phyloP scores from a whole-genome alignment of 35 echinoderm and acorn worm species.

The Patiria miniata region DNA sequence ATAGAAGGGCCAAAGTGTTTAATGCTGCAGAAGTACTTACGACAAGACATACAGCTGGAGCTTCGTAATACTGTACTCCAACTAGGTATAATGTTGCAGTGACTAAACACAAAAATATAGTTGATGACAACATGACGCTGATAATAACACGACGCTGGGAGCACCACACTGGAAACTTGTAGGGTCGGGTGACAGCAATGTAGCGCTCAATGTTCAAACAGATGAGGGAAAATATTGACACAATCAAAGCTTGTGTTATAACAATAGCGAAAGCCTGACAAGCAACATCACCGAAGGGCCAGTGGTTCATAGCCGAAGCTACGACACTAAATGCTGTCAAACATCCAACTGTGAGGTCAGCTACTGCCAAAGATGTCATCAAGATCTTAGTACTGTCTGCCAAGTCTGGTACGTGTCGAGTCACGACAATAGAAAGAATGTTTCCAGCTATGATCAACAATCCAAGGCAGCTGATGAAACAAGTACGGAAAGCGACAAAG shows the following conservation, averaged over 20 bases:
- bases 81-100: not conserved
- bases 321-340: not conserved
- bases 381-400: no score
- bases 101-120: not conserved
- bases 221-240: not conserved
- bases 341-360: not conserved
- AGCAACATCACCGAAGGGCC: not conserved
- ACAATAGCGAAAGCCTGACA: not conserved
- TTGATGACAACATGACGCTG: not conserved
- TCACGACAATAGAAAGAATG: not conserved
- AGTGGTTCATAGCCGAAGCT: not conserved
- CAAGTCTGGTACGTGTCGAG: no score
- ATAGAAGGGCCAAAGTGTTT: not conserved
- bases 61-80: not conserved
- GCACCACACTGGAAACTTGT: slow-evolving; percentile 17
- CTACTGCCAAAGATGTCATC: not conserved
- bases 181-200: slow-evolving; percentile 10
- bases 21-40: not conserved
- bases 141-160: not conserved
- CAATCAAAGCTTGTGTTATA: not conserved
- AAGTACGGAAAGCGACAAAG: not conserved
- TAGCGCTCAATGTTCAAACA: slow-evolving; percentile 5
- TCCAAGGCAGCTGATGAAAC: not conserved
- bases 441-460: slow-evolving; percentile 13
- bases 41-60: not conserved